phyloP scores from a whole-genome alignment of 2,888 invertebrate genomes.

The Hipparchia semele region DNA sequence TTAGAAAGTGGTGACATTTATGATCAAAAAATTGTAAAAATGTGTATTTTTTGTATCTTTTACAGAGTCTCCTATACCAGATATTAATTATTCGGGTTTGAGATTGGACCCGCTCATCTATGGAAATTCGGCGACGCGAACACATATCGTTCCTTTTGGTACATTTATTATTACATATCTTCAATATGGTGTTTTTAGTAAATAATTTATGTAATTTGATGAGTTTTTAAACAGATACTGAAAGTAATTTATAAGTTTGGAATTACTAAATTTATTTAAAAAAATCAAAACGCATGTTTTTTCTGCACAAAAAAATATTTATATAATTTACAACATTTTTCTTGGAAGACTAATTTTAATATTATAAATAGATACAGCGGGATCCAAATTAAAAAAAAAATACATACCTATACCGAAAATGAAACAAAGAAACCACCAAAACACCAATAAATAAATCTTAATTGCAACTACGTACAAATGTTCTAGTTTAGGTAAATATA shows the following conservation, averaged over 20 bases:
- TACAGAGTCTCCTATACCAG: constrained; percentile 87
- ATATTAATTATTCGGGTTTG: constrained; percentile 88
- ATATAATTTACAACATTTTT: too few relatives aligned
- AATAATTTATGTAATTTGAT: constrained; percentile 2
- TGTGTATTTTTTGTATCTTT: constrained; percentile 24
- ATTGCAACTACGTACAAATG: constrained; percentile 32
- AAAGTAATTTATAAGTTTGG: too few relatives aligned
- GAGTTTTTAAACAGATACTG: too few relatives aligned
- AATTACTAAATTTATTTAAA: too few relatives aligned
- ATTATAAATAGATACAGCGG: not conserved
- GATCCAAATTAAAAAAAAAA: not conserved
- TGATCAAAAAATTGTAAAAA: too few relatives aligned
- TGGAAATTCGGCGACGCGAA: constrained; percentile 43
- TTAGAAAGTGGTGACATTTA: too few relatives aligned
- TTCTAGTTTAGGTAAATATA: constrained; percentile 28
- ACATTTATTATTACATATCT: constrained; percentile 28
- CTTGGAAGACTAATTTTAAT: not conserved
- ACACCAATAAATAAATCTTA: constrained; percentile 21
- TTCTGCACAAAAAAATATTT: too few relatives aligned
- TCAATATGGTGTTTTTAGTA: constrained; percentile 7
- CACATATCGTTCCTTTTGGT: constrained; percentile 25
- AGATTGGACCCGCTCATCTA: constrained; percentile 74
- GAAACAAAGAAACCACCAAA: not conserved
- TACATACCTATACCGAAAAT: too few relatives aligned
- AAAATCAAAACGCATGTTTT: too few relatives aligned